Base-by-base conservation (phyloP, 2,888 invertebrate species). In the Zygothrica quintamaculata region DNA sequence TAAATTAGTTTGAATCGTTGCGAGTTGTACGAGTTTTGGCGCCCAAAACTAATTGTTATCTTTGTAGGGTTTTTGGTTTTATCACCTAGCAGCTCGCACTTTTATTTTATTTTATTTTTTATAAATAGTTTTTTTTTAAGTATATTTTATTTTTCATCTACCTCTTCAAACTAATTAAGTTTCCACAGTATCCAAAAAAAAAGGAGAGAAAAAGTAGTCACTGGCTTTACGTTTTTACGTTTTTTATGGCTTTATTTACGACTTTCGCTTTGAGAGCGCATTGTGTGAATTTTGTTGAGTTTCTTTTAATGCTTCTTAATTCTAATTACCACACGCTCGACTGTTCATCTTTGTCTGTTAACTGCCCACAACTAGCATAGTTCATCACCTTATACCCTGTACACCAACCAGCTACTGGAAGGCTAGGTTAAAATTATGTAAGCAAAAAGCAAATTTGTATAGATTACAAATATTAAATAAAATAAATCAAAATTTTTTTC, bases 221-320 rank as follows among this genome's bases (percentile, higher is more conserved):
- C 69, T 84, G 56, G 72, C 72, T 79, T 72, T 82, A 84, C 82
- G 66, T 62, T 71, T 68, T 62, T 65, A 82, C 82, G 62, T 67
- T 71, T 71, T n/a, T 81, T 82, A 81, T 82, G 74, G 69, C 77
- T 66, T 78, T 82, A 85, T 82, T 82, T 82, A 82, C 81, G 81
- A 82, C 74, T 68, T 65, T 64, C 52, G 47, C 59, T 61, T 59
- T 60, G n/a, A n/a, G 68, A 72, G 55, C 52, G 61, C 65, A 82
- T 77, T 80, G 84, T 80, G 81, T 80, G 81, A 77, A 84, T 67
- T 74, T 70, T 60, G 66, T 64, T 60, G 68, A 73, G 70, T 72
- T 73, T 76, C 62, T 77, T 77, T 80, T 84, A 80, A 80, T 80
- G 76, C 74, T 73, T 80, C 84, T 80, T 81, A 76, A 80, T 80